These are phyloP conservation scores for Anguilla rostrata DNA, from an alignment of 2,113 vertebrate species.

Conservation along the genomic window DNA sequence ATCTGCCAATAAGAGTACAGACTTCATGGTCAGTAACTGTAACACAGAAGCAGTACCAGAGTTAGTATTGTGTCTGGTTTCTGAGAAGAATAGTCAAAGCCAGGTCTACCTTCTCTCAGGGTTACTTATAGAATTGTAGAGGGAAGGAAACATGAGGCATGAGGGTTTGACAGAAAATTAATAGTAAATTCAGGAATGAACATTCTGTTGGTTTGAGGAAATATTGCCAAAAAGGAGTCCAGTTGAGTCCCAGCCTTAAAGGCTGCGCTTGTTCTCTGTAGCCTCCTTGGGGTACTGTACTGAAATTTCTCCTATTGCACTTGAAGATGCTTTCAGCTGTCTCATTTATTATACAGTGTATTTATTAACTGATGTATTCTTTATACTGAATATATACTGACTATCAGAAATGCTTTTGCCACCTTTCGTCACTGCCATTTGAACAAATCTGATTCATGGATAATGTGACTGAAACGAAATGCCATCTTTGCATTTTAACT, in stretches of 20 bases:
- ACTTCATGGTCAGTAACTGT: neutral
- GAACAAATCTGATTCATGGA: neutral
- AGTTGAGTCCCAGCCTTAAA: neutral
- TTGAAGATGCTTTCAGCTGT: conserved; percentile 42
- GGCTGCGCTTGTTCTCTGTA: conserved; percentile 1
- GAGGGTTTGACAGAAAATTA: neutral
- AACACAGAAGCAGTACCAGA: neutral
- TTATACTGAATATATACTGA: conserved; percentile 1
- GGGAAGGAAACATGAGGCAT: neutral
- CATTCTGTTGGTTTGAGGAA: conserved; percentile 34
- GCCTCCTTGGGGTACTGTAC: conserved; percentile 39
- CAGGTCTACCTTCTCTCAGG: conserved; percentile 30
- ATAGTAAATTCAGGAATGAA: neutral
- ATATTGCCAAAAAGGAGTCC: conserved; percentile 43
- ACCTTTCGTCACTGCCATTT: conserved; percentile 41
- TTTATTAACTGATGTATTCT: conserved; percentile 26
- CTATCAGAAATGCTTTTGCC: conserved; percentile 28
- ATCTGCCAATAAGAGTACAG: neutral
- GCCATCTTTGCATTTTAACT: neutral
- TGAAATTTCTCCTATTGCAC: conserved; percentile 51
- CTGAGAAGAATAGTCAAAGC: conserved; percentile 21
- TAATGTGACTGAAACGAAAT: neutral
- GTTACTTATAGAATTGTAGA: conserved; percentile 19
- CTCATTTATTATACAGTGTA: conserved; percentile 39
- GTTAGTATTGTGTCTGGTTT: neutral